phyloP scores from a whole-genome alignment of 2,888 invertebrate genomes.

The Cynaeus angustus region DNA sequence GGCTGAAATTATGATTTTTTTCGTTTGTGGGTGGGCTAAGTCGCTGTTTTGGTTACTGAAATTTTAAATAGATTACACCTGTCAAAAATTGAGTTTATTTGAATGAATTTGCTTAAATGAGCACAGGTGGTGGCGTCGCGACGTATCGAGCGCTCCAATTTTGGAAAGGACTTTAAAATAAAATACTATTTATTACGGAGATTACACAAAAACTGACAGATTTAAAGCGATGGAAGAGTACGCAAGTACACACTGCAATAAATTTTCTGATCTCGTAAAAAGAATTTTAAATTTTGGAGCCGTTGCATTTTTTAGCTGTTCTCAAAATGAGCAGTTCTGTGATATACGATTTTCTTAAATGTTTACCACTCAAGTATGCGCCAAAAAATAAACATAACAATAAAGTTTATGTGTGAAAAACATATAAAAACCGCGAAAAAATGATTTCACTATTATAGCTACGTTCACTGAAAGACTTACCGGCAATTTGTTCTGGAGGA shows the following conservation, averaged over 20 bases:
- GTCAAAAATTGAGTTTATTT: constrained; percentile 6
- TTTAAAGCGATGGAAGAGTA: not conserved
- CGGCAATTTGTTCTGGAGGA: constrained; percentile 92
- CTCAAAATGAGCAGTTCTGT: no score
- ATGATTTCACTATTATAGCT: not conserved
- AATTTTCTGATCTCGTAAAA: no score
- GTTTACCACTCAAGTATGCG: not conserved
- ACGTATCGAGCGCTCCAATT: constrained; percentile 2
- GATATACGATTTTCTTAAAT: no score
- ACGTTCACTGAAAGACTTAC: constrained; percentile 74
- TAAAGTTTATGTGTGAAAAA: no score
- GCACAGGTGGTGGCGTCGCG: constrained; percentile 14
- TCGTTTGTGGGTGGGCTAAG: constrained; percentile 19
- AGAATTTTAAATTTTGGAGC: no score
- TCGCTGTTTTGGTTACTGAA: constrained; percentile 6
- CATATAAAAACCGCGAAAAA: not conserved
- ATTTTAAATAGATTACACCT: constrained; percentile 18
- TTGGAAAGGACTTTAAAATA: not conserved
- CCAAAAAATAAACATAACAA: not conserved
- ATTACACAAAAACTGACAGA: not conserved
- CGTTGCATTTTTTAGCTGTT: no score
- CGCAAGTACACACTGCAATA: no score
- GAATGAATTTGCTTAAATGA: not conserved
- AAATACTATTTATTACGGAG: not conserved
- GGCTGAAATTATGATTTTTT: not conserved